Conservation (phyloP, 2,888 invertebrate species). For the Catocala nupta region DNA sequence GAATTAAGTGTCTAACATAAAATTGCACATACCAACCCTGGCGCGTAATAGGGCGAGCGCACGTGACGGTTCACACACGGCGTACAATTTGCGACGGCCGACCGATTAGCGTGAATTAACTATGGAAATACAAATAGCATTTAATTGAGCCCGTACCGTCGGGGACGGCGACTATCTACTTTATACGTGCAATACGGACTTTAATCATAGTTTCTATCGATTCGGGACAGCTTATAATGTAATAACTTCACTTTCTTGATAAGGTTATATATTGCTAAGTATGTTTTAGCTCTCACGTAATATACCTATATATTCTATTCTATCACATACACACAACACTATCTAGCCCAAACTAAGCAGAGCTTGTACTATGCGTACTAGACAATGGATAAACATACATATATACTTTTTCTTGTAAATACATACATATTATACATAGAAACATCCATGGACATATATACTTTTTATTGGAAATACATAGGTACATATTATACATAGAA, state of each 20-base stretch:
- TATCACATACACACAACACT: too few species aligned
- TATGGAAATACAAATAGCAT: slow-evolving; percentile 44
- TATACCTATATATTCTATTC: too few species aligned
- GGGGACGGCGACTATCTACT: not conserved
- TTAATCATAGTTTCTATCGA: not conserved
- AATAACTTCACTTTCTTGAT: not conserved
- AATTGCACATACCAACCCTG: slow-evolving; percentile 8
- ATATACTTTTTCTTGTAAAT: too few species aligned
- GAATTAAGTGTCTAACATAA: not conserved
- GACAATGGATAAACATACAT: too few species aligned
- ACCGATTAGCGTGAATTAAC: slow-evolving; percentile 45
- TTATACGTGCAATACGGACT: slow-evolving; percentile 4
- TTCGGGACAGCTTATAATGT: not conserved
- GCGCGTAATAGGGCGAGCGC: slow-evolving; percentile 21
- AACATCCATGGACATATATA: too few species aligned
- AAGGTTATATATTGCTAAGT: too few species aligned
- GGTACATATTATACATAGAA: too few species aligned
- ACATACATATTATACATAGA: too few species aligned
- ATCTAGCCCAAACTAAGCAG: too few species aligned
- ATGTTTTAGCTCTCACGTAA: too few species aligned
- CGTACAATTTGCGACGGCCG: slow-evolving; percentile 43
- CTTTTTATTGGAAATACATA: too few species aligned
- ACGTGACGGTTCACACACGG: slow-evolving; percentile 49
- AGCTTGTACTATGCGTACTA: too few species aligned
- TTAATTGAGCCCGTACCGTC: slow-evolving; percentile 24